These are phyloP conservation scores for Syrrhaptes paradoxus DNA, from an alignment of 2,113 vertebrate genomes.

Conservation along the genomic window DNA sequence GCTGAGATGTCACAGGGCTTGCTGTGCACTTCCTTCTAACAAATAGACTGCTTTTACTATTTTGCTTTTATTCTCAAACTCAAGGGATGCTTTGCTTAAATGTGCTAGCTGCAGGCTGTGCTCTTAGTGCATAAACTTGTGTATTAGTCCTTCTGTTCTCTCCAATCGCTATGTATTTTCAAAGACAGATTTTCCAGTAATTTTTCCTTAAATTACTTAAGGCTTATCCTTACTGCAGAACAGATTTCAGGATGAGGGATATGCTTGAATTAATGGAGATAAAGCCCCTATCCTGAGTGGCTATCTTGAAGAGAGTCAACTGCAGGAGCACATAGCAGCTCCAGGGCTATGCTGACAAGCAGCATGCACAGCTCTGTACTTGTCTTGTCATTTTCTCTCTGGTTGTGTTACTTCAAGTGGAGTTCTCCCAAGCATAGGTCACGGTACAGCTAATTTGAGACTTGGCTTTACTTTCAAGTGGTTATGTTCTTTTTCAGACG, in stretches of 20 bases:
- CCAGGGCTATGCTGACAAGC: not conserved
- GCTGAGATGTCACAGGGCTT: not conserved
- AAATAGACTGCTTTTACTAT: not conserved
- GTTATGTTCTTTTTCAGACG: not conserved
- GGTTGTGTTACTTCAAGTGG: not conserved
- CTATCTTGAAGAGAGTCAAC: not conserved
- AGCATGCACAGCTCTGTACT: not conserved
- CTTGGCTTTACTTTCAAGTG: slow-evolving; percentile 16
- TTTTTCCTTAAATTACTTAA: not conserved
- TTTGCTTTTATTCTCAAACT: not conserved
- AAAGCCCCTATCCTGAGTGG: not conserved
- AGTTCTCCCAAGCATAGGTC: not conserved
- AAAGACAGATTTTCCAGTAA: not conserved
- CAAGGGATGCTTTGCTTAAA: not conserved
- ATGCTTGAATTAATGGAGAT: not conserved
- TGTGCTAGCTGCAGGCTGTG: not conserved
- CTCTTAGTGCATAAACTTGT: not conserved
- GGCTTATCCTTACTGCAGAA: not conserved
- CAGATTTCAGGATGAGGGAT: not conserved
- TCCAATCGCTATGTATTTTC: not conserved
- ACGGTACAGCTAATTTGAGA: not conserved
- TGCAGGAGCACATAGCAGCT: not conserved
- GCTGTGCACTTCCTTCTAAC: not conserved
- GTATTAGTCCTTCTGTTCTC: not conserved
- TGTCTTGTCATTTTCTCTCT: not conserved